phyloP scores from a whole-genome alignment of 2,888 invertebrate genomes.

The Empis stercorea region DNA sequence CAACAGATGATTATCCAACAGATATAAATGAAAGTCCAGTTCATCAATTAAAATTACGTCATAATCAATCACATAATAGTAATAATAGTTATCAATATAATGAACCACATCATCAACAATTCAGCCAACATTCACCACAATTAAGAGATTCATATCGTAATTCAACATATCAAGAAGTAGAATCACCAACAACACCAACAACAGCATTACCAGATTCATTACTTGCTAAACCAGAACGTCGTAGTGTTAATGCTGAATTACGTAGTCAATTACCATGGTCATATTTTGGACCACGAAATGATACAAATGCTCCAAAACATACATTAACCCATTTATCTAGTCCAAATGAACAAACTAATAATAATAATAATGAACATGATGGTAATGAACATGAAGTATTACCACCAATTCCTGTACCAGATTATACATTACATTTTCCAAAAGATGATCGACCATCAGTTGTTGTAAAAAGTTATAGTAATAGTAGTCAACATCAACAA shows the following conservation, averaged over 20 bases:
- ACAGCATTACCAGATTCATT: background rate
- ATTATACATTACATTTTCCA: conserved; percentile 41
- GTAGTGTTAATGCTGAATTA: conserved; percentile 35
- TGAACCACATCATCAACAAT: background rate
- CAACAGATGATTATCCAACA: background rate
- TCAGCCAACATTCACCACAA: background rate
- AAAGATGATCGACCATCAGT: conserved; percentile 25
- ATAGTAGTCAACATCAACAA: no score
- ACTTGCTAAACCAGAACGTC: background rate
- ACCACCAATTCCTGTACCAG: conserved; percentile 48
- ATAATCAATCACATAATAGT: background rate
- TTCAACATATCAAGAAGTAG: no score
- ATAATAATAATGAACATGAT: conserved; percentile 14
- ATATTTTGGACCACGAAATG: conserved; percentile 38
- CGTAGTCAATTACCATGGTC: conserved; percentile 50
- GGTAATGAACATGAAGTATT: conserved; percentile 42
- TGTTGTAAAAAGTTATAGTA: no score
- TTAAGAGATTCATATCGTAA: background rate
- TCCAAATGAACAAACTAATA: conserved; percentile 14
- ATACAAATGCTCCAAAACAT: conserved; percentile 19
- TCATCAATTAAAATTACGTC: background rate
- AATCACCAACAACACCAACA: no score
- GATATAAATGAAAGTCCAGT: background rate
- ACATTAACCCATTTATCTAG: conserved; percentile 27
- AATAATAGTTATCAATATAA: background rate